Evolutionary conservation across 1,140 invertebrate genomes (phyloP).

Genomic region (Procambarus clarkii): DNA sequence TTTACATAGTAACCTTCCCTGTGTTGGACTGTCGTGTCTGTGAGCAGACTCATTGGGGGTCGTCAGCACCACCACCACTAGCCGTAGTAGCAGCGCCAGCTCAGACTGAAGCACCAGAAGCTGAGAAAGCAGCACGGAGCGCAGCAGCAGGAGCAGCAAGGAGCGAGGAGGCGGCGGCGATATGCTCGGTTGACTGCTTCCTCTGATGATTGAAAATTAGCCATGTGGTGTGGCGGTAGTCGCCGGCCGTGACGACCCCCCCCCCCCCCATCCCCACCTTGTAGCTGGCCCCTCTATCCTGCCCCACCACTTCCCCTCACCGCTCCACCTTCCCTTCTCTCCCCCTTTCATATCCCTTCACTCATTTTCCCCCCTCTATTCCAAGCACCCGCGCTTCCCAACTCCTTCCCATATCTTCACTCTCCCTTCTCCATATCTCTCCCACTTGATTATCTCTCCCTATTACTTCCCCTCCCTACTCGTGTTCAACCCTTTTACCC

Average conservation of each 20-base stretch:
- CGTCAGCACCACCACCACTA: too few species aligned
- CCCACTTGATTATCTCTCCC: neutral
- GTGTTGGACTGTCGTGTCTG: too few species aligned
- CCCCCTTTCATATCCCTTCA: neutral
- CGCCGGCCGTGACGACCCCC: neutral
- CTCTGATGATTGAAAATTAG: constrained; percentile 23
- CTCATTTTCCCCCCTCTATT: neutral
- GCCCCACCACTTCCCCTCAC: neutral
- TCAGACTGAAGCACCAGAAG: too few species aligned
- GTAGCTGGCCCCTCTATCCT: neutral
- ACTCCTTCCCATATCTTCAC: neutral
- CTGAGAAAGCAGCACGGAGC: too few species aligned
- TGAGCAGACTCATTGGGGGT: too few species aligned
- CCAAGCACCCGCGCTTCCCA: neutral
- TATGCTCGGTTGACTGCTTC: constrained; percentile 34
- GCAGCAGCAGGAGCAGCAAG: neutral
- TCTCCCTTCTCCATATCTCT: neutral
- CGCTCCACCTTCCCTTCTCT: neutral
- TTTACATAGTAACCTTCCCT: too few species aligned
- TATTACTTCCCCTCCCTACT: neutral
- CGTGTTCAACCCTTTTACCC: neutral
- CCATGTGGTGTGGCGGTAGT: neutral
- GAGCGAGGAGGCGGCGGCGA: neutral
- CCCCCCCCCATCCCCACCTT: neutral
- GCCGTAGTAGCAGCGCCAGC: too few species aligned